Evolutionary conservation across 2,888 invertebrate species (phyloP).

Genomic region (Ectropis crepuscularia): DNA sequence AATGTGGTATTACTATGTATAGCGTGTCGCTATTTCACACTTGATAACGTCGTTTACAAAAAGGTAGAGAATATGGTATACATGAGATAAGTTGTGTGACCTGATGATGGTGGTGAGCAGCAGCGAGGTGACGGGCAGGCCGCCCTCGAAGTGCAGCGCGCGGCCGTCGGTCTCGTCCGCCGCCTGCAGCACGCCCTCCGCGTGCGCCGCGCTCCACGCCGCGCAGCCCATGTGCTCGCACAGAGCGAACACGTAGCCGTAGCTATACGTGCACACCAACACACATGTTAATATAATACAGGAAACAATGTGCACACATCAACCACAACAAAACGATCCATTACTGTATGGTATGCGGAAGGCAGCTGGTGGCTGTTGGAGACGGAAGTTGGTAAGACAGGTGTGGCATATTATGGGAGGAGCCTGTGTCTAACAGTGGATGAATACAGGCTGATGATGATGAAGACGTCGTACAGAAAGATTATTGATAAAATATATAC

Average conservation of each 20-base stretch:
- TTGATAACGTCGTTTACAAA: too few relatives aligned
- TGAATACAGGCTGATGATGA: too few relatives aligned
- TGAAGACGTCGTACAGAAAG: too few relatives aligned
- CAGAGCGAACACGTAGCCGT: slow-evolving; percentile 93
- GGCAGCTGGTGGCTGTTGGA: background rate
- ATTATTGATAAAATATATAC: too few relatives aligned
- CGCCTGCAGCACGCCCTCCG: slow-evolving; percentile 96
- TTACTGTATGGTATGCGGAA: background rate
- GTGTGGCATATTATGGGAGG: too few relatives aligned
- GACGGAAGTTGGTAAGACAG: too few relatives aligned
- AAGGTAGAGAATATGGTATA: too few relatives aligned
- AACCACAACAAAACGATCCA: background rate
- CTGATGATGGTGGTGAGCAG: slow-evolving; percentile 84
- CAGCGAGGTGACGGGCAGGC: slow-evolving; percentile 90
- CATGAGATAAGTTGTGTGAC: slow-evolving; percentile 53
- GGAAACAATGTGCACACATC: too few relatives aligned
- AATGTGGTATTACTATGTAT: too few relatives aligned
- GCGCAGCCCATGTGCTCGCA: slow-evolving; percentile 90
- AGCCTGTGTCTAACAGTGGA: too few relatives aligned
- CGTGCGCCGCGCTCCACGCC: slow-evolving; percentile 87
- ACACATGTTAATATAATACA: too few relatives aligned
- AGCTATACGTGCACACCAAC: slow-evolving; percentile 72
- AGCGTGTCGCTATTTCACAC: background rate
- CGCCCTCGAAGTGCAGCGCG: slow-evolving; percentile 96
- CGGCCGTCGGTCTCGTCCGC: slow-evolving; percentile 97